Evolutionary conservation across 2,113 vertebrate species (phyloP).

Genomic region (Anoura caudifer): DNA sequence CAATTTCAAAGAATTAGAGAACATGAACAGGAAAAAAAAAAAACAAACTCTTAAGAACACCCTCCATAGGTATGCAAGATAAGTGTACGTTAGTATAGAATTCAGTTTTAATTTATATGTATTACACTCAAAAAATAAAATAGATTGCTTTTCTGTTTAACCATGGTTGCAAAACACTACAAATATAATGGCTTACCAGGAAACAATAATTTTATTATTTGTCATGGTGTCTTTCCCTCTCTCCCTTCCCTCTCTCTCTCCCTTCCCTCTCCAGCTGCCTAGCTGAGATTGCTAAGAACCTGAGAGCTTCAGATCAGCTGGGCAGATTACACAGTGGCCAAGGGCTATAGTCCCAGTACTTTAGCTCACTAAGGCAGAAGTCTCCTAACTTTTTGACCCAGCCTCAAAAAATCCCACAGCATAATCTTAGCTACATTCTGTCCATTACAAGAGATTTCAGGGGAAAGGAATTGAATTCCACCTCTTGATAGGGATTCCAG

Average conservation of each 20-base stretch:
- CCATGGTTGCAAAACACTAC: neutral
- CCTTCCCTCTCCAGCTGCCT: neutral
- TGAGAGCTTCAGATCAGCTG: neutral
- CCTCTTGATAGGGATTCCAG: neutral
- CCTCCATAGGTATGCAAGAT: neutral
- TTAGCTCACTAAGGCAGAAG: neutral
- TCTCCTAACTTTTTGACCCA: neutral
- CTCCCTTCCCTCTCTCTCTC: neutral
- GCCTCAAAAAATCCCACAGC: neutral
- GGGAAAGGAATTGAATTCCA: neutral
- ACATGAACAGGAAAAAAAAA: neutral
- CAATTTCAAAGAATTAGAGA: neutral
- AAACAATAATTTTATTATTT: neutral
- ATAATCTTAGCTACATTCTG: neutral
- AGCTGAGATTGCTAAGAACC: neutral
- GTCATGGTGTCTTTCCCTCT: neutral
- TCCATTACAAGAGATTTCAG: neutral
- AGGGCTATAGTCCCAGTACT: no score
- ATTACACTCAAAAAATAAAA: neutral
- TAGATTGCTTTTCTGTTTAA: neutral
- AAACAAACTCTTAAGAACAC: neutral
- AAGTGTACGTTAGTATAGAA: neutral
- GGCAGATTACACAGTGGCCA: neutral
- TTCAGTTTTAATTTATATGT: neutral
- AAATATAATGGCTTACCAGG: neutral